A percentile compares a stretch with the other conserved stretches of the same genome.
phyloP scores from a whole-genome alignment of 2,797 vertebrate species.

The Zalophus californianus region DNA sequence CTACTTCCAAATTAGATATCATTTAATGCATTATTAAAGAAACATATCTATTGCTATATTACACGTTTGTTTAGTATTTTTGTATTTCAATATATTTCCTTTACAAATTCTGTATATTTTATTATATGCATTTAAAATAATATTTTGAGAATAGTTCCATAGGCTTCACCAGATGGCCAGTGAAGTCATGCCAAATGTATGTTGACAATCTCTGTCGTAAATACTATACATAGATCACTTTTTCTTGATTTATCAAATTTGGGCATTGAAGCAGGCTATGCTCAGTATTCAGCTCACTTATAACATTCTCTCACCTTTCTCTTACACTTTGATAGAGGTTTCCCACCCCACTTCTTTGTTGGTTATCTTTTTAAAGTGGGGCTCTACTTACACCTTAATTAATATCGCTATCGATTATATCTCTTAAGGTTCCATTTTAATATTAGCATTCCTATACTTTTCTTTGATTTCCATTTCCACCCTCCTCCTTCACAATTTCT shows the following conservation, averaged over 20 bases:
- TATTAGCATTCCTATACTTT: neutral
- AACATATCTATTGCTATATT: neutral
- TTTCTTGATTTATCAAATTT: neutral
- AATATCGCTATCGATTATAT: neutral
- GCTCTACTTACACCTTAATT: neutral
- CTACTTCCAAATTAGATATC: neutral
- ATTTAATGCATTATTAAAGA: constrained; percentile 1
- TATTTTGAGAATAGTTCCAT: neutral
- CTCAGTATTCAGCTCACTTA: neutral
- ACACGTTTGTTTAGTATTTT: neutral
- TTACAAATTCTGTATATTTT: neutral
- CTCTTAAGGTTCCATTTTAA: neutral
- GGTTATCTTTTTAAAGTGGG: neutral
- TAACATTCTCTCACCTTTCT: neutral
- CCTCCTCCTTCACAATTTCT: neutral
- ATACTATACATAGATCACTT: neutral
- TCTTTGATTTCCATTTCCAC: neutral
- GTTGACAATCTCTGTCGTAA: constrained; percentile 9
- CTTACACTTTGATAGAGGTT: neutral
- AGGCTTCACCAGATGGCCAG: neutral
- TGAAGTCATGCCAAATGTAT: neutral
- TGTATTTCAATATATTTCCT: constrained; percentile 3
- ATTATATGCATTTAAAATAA: constrained; percentile 30
- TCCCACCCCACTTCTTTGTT: neutral
- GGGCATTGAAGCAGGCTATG: neutral